Base-by-base conservation (phyloP, 2,888 invertebrate genomes). In the Plutella xylostella region DNA sequence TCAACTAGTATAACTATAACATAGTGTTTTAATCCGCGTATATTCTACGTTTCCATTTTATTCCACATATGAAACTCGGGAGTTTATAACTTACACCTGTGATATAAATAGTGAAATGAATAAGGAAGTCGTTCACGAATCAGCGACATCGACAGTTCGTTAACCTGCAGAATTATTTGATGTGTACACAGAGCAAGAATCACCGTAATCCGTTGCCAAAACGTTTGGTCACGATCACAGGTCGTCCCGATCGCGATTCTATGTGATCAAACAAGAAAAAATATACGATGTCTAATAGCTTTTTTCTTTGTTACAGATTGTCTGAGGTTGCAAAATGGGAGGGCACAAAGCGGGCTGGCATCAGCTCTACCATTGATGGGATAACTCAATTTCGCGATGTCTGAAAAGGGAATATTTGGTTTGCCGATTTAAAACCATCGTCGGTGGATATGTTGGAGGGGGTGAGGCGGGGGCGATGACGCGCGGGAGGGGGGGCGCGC, bases 391-490 rank as follows among this genome's bases (percentile, higher is more conserved):
- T 60, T 52, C 48, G 55, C 47, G 49, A 63, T 66, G 65, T 63
- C 58, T 56, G 56, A 54, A 52, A 55, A 54, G 51, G 60, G 51
- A 59, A 63, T 61, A 65, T 61, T 64, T 56, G 56, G 46, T 48
- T 51, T 53, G 54, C 51, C 53, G 51, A 52, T 61, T 63, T 65
- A 59, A 75, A 78, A 52, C n/a, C n/a, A n/a, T n/a, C n/a, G n/a
- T n/a, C n/a, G n/a, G n/a, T n/a, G n/a, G n/a, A n/a, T n/a, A 77
- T 78, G 77, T 65, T 66, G 63, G 61, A 61, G 59, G 19, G 12
- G 18, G 37, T 20, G 37, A 37, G 37, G 18, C 15, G 33, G 33
- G 15, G 33, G 33, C 33, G 33, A 14, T 6, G 15, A 20, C 20
- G 37, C 19, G 37, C 37, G 18, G 37, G 18, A n/a, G 20, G n/a